phyloP scores from a whole-genome alignment of 2,888 invertebrate species.

The Xanthia togata region DNA sequence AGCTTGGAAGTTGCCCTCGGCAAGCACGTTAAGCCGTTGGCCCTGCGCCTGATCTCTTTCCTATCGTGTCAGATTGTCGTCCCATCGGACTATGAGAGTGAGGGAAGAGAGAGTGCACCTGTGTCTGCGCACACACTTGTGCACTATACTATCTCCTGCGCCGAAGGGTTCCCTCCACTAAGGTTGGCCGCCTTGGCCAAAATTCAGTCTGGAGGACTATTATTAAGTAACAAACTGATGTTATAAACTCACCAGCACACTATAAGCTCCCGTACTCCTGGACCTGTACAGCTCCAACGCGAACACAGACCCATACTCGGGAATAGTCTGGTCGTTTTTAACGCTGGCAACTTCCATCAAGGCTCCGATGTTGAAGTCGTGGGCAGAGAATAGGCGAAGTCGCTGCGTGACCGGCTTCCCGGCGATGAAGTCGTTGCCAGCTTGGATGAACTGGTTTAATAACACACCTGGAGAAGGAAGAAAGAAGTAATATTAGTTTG shows the following conservation, averaged over 20 bases:
- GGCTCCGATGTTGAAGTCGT: slow-evolving; percentile 86
- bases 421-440: slow-evolving; percentile 76
- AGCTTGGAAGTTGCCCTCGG: too few species aligned
- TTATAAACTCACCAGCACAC: slow-evolving; percentile 78
- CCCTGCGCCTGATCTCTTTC: too few species aligned
- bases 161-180: too few species aligned
- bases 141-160: too few species aligned
- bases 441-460: slow-evolving; percentile 78
- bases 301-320: slow-evolving; percentile 83
- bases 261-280: slow-evolving; percentile 73
- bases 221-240: not conserved
- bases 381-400: slow-evolving; percentile 79
- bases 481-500: not conserved
- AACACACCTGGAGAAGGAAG: slow-evolving; percentile 77
- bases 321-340: slow-evolving; percentile 74
- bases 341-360: slow-evolving; percentile 82
- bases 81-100: too few species aligned
- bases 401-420: slow-evolving; percentile 73
- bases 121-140: too few species aligned
- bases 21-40: too few species aligned
- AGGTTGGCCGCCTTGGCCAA: too few species aligned
- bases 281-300: slow-evolving; percentile 81
- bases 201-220: not conserved
- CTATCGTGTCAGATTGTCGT: too few species aligned
- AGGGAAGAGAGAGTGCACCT: too few species aligned